Conservation (phyloP, 2,113 vertebrate species). For the Xenopus borealis region DNA sequence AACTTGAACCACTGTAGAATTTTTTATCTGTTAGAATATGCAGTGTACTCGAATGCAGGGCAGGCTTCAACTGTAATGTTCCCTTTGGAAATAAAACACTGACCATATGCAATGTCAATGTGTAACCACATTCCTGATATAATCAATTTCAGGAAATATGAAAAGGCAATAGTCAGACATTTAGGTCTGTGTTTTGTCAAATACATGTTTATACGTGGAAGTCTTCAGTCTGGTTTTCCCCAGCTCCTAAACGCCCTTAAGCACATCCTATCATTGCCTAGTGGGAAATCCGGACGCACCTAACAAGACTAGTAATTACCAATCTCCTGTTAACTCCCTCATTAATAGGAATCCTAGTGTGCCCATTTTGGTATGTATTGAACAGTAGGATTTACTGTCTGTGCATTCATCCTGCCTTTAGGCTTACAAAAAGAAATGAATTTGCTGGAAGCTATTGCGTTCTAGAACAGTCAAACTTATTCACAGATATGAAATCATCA, state of each 20-base stretch:
- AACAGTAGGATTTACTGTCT: background rate
- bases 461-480: background rate
- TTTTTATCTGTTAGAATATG: too few relatives aligned
- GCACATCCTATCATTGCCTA: background rate
- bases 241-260: background rate
- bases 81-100: background rate
- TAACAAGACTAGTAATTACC: background rate
- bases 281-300: background rate
- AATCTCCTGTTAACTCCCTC: background rate
- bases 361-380: background rate
- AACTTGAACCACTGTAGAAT: too few relatives aligned
- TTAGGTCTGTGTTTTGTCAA: background rate
- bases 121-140: background rate
- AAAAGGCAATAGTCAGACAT: background rate
- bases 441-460: background rate
- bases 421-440: slow-evolving; percentile 3
- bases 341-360: background rate
- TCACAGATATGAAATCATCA: background rate
- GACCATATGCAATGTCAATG: background rate
- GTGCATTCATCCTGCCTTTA: background rate
- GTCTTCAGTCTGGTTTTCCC: background rate
- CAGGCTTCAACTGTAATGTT: background rate
- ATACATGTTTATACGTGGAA: background rate
- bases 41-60: background rate
- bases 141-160: background rate